Conservation (phyloP, 2,888 invertebrate genomes). For the Oxystoma pomonae region DNA sequence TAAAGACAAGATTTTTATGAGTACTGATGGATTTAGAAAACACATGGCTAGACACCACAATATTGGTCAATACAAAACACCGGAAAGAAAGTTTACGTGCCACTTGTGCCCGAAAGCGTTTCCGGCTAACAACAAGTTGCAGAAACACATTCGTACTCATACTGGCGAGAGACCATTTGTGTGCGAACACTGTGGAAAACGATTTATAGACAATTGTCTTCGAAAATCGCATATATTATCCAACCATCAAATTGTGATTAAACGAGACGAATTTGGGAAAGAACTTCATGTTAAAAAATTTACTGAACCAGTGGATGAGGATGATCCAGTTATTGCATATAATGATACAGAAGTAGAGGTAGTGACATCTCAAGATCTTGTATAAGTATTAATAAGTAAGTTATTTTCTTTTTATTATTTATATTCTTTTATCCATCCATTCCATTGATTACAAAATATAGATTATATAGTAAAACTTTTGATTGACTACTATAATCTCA, state of each 20-base stretch:
- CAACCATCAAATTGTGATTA: background rate
- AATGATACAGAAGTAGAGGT: background rate
- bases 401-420: too few relatives aligned
- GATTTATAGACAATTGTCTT: background rate
- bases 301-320: too few relatives aligned
- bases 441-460: too few relatives aligned
- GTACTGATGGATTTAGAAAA: background rate
- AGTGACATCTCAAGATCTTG: too few relatives aligned
- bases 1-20: background rate
- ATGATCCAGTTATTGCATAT: background rate
- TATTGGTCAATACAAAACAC: background rate
- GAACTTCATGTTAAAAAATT: too few relatives aligned
- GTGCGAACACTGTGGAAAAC: background rate
- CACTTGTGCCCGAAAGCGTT: background rate
- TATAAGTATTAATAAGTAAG: too few relatives aligned
- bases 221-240: background rate
- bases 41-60: background rate
- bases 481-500: too few relatives aligned
- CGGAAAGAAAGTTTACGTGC: background rate
- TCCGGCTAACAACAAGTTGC: background rate
- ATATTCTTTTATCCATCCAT: too few relatives aligned
- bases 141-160: background rate
- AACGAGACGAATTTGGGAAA: background rate
- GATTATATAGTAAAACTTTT: too few relatives aligned
- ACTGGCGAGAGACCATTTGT: background rate